Conservation (phyloP, 2,113 vertebrate genomes). For the Nothocercus julius region DNA sequence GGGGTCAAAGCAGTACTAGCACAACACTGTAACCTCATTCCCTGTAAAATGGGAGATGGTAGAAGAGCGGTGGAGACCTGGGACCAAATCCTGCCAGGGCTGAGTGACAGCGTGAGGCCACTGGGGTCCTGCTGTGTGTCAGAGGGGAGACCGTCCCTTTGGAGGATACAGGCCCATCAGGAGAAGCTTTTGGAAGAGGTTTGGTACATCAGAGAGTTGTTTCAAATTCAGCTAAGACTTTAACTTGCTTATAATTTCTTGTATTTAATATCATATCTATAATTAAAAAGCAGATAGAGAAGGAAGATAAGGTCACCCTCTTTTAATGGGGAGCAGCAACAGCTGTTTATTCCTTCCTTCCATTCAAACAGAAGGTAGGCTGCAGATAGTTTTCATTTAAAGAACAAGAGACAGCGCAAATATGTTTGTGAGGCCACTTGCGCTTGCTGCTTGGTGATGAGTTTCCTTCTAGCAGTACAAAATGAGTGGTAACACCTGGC, state of each 20-base stretch:
- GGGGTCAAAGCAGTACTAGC: background rate
- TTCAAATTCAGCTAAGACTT: background rate
- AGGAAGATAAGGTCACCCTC: background rate
- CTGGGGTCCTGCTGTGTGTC: background rate
- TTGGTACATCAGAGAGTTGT: background rate
- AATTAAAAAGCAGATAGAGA: background rate
- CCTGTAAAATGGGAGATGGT: background rate
- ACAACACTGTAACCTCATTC: background rate
- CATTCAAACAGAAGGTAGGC: background rate
- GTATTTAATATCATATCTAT: background rate
- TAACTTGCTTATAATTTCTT: background rate
- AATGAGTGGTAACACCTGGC: background rate
- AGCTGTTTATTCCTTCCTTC: background rate
- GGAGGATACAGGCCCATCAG: background rate
- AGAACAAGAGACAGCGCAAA: background rate
- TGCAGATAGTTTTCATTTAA: background rate
- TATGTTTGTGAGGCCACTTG: background rate
- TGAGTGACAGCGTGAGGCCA: background rate
- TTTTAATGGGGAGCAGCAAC: background rate
- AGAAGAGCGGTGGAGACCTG: background rate
- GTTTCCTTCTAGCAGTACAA: background rate
- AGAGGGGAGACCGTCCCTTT: background rate
- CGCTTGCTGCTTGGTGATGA: rapidly evolving
- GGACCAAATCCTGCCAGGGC: background rate
- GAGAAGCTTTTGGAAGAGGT: background rate